Percentiles rank a stretch among this genome's conserved stretches.
phyloP scores from a whole-genome alignment of 2,888 invertebrate genomes.

The Latrodectus elegans region DNA sequence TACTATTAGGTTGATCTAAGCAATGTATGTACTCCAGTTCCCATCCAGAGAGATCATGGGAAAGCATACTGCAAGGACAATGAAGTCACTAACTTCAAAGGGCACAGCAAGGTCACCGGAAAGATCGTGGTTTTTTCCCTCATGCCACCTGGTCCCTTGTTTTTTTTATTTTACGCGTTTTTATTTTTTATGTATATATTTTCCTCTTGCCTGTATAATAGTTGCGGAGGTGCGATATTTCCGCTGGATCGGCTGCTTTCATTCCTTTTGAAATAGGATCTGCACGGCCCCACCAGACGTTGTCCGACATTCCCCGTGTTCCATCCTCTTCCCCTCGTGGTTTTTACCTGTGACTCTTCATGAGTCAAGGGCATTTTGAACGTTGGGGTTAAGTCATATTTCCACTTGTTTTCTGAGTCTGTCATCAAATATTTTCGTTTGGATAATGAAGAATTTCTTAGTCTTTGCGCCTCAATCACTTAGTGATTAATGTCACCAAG shows the following conservation, averaged over 20 bases:
- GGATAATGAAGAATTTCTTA: not conserved
- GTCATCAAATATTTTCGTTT: not conserved
- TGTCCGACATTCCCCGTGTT: not conserved
- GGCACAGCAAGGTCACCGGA: slow-evolving; percentile 2
- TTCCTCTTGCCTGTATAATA: not conserved
- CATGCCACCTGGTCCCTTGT: not conserved
- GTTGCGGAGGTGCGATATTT: slow-evolving; percentile 5
- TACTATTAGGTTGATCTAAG: not conserved
- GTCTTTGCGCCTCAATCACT: no score
- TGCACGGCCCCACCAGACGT: not conserved
- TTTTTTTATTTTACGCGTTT: not conserved
- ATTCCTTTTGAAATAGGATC: not conserved
- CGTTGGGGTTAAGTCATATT: not conserved
- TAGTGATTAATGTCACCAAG: no score
- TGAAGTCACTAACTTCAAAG: slow-evolving; percentile 1
- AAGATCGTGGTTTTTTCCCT: not conserved
- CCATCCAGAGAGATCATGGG: not conserved
- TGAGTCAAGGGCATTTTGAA: slow-evolving; percentile 1
- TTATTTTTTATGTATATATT: not conserved
- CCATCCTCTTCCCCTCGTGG: not conserved
- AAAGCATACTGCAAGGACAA: not conserved
- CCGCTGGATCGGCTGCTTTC: not conserved
- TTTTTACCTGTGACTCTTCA: slow-evolving; percentile 4
- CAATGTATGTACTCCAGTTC: not conserved
- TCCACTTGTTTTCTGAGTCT: not conserved